Percentiles rank a stretch among this genome's conserved stretches.
Conservation (phyloP, 2,888 invertebrate species). For the Villa cingulata region DNA sequence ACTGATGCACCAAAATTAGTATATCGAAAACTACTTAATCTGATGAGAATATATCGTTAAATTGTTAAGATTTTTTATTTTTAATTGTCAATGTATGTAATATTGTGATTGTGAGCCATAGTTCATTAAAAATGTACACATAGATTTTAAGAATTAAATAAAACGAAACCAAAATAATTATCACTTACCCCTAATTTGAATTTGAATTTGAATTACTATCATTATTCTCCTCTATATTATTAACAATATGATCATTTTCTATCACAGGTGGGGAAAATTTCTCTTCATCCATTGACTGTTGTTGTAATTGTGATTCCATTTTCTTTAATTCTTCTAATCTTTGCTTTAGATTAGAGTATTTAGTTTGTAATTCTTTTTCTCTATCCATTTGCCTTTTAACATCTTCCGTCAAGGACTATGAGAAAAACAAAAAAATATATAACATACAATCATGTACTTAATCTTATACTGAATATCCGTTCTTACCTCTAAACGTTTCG, state of each 20-base stretch:
- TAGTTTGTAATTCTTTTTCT: slow-evolving; percentile 74
- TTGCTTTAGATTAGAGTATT: slow-evolving; percentile 62
- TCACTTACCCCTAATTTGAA: background rate
- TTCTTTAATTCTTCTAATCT: slow-evolving; percentile 40
- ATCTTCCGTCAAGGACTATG: slow-evolving; percentile 73
- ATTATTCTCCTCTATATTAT: background rate
- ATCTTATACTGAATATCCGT: slow-evolving; percentile 1
- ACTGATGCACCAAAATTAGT: slow-evolving; percentile 47
- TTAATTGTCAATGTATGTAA: background rate
- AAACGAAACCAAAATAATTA: background rate
- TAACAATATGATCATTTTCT: background rate
- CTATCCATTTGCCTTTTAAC: slow-evolving; percentile 83
- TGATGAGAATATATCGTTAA: slow-evolving; percentile 7
- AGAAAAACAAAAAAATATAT: slow-evolving; percentile 4
- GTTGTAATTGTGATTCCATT: background rate
- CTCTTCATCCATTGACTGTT: background rate
- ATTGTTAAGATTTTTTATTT: background rate
- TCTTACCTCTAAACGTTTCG: slow-evolving; percentile 69
- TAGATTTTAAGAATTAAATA: background rate
- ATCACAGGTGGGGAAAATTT: background rate
- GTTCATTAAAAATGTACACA: background rate
- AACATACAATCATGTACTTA: background rate
- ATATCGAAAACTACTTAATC: slow-evolving; percentile 40
- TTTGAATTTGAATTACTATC: too few species aligned
- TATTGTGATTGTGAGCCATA: background rate